These are phyloP conservation scores for Ctenosaura bakeri DNA, from an alignment of 2,797 vertebrate species.

Conservation along the genomic window DNA sequence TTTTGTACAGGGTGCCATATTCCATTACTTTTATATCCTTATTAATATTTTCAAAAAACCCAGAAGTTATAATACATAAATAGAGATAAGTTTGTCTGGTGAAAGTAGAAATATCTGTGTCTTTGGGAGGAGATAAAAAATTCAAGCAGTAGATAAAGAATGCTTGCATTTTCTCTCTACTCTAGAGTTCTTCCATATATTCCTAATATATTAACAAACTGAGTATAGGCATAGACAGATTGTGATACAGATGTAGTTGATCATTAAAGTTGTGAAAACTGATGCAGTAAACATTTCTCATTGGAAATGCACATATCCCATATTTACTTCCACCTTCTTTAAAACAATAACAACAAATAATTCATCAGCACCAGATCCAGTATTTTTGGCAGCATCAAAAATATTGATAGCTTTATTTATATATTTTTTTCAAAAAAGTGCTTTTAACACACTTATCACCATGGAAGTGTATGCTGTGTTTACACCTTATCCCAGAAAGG, in stretches of 20 bases:
- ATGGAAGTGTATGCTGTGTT: background rate
- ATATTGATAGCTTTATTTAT: background rate
- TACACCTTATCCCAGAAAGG: background rate
- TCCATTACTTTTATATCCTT: constrained; percentile 37
- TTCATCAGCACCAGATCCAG: background rate
- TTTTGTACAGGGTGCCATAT: background rate
- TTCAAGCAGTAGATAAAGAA: background rate
- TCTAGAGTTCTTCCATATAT: background rate
- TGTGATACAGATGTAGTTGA: background rate
- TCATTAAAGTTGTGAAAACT: background rate
- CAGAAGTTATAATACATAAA: background rate
- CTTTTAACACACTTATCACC: background rate
- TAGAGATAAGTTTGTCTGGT: constrained; percentile 35
- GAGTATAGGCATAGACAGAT: background rate
- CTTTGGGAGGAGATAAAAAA: constrained; percentile 22
- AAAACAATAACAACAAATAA: background rate
- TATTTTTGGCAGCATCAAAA: background rate
- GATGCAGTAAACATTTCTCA: background rate
- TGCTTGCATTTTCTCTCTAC: background rate
- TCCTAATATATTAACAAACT: background rate
- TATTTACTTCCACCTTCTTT: background rate
- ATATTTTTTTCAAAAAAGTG: background rate
- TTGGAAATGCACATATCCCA: background rate
- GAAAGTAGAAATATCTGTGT: constrained; percentile 26
- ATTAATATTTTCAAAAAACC: background rate